A percentile compares a stretch with the other conserved stretches of the same genome.
Conservation (phyloP, 2,113 vertebrate genomes). For the Sialia sialis region DNA sequence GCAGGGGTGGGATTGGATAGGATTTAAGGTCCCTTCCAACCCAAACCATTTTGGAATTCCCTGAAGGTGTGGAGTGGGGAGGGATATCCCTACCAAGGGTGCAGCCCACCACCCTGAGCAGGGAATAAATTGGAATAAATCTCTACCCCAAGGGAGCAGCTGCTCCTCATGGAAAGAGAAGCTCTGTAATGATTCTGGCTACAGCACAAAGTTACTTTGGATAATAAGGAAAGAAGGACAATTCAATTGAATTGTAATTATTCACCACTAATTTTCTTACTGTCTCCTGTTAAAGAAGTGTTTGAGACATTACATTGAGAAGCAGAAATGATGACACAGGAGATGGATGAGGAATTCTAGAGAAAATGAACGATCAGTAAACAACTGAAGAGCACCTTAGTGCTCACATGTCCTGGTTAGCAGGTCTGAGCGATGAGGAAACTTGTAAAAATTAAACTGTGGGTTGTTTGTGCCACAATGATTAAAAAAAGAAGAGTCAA, state of each 20-base stretch:
- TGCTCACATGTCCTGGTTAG: background rate
- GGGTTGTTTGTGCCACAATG: background rate
- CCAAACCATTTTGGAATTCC: background rate
- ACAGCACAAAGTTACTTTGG: background rate
- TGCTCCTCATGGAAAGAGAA: background rate
- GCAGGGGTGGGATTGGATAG: accelerated
- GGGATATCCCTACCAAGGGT: too few relatives aligned
- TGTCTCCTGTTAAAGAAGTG: background rate
- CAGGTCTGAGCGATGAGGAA: background rate
- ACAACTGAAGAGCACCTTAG: background rate
- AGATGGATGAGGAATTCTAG: background rate
- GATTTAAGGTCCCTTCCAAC: accelerated
- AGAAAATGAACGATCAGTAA: background rate
- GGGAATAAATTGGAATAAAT: background rate
- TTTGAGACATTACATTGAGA: background rate
- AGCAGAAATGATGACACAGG: background rate
- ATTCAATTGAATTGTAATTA: background rate
- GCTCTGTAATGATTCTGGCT: background rate
- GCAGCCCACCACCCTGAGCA: background rate
- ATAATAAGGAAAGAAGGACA: background rate
- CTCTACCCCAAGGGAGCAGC: background rate
- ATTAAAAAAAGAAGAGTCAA: conserved; percentile 21
- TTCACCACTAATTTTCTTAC: background rate
- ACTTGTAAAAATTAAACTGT: background rate
- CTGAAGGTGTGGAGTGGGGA: background rate